Evolutionary conservation across 2,888 invertebrate genomes (phyloP).

Genomic region (Galerucella calmariensis): DNA sequence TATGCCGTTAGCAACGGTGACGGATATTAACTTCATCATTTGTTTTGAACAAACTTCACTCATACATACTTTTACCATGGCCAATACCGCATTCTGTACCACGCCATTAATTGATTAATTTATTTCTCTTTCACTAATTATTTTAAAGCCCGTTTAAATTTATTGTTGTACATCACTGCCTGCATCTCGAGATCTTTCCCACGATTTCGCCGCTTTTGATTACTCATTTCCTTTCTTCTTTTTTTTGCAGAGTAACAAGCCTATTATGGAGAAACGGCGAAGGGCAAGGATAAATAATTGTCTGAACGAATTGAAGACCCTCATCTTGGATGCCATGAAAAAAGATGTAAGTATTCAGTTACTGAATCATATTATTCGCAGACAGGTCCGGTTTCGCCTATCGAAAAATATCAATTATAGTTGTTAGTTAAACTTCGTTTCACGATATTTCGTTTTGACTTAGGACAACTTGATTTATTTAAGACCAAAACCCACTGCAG

Average conservation of each 20-base stretch:
- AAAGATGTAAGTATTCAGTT: conserved; percentile 81
- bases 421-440: too few species aligned
- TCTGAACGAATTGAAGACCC: conserved; percentile 85
- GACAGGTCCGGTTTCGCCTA: not conserved
- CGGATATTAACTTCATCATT: not conserved
- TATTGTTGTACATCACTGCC: not conserved
- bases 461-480: too few species aligned
- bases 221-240: conserved; percentile 43
- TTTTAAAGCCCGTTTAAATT: not conserved
- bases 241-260: conserved; percentile 85
- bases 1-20: too few species aligned
- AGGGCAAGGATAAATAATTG: conserved; percentile 91
- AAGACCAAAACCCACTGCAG: too few species aligned
- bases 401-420: not conserved
- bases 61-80: too few species aligned
- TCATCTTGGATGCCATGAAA: conserved; percentile 86
- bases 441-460: too few species aligned
- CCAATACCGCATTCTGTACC: too few species aligned
- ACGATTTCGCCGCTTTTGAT: conserved; percentile 35
- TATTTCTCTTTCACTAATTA: not conserved
- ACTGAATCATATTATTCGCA: not conserved
- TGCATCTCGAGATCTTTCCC: conserved; percentile 28
- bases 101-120: too few species aligned
- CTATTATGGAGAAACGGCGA: conserved; percentile 92
- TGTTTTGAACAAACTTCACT: not conserved